Evolutionary conservation across 2,888 invertebrate genomes (phyloP).

Genomic region (Lingula anatina): DNA sequence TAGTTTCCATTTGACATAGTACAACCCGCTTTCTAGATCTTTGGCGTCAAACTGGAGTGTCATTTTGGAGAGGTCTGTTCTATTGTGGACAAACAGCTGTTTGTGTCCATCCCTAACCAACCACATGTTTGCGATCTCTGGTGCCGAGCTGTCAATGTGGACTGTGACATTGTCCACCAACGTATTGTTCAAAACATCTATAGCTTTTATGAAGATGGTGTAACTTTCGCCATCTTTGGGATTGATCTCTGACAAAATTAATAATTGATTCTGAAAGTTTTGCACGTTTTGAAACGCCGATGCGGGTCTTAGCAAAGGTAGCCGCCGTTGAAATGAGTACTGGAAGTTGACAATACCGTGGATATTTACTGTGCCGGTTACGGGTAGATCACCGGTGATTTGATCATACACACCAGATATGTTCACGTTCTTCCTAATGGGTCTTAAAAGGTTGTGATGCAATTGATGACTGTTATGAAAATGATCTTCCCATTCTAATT

Average conservation of each 20-base stretch:
- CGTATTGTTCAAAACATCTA: constrained; percentile 17
- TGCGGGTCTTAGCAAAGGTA: too few species aligned
- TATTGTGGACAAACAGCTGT: constrained; percentile 16
- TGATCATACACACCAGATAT: neutral
- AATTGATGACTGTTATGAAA: neutral
- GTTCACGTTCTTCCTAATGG: neutral
- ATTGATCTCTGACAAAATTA: too few species aligned
- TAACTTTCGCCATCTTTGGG: constrained; percentile 20
- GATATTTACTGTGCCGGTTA: neutral
- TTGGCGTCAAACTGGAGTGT: too few species aligned
- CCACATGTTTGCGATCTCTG: constrained; percentile 17
- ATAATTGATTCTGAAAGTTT: too few species aligned
- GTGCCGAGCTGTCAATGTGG: constrained; percentile 16
- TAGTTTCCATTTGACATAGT: constrained; percentile 16
- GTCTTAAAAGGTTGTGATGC: neutral
- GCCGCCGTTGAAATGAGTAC: too few species aligned
- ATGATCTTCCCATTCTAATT: neutral
- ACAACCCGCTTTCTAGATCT: constrained; percentile 23
- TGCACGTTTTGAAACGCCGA: too few species aligned
- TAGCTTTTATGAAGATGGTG: constrained; percentile 11
- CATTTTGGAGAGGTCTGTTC: too few species aligned
- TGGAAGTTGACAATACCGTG: neutral
- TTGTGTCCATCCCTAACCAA: too few species aligned
- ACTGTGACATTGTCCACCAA: too few species aligned
- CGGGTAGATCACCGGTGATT: neutral